These are phyloP conservation scores for Melinaea marsaeus DNA, from an alignment of 2,888 invertebrate species.

Conservation along the genomic window DNA sequence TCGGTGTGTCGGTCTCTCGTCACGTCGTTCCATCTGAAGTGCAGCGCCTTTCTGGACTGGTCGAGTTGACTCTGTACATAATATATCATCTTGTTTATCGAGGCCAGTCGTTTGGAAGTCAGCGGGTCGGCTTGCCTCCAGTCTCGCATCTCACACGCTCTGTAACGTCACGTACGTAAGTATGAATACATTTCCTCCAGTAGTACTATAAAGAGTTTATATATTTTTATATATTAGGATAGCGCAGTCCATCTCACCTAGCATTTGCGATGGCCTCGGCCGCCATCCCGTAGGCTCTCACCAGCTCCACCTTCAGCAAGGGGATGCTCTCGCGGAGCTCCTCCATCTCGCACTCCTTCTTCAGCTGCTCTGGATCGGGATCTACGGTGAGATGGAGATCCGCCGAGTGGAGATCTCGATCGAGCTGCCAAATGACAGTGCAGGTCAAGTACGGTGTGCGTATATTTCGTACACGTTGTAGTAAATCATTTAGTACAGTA, in stretches of 20 bases:
- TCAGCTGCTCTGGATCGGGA: slow-evolving; percentile 51
- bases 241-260: slow-evolving; percentile 49
- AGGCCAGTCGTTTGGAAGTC: slow-evolving; percentile 81
- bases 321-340: slow-evolving; percentile 59
- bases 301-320: slow-evolving; percentile 64
- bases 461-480: background rate
- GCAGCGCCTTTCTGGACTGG: slow-evolving; percentile 84
- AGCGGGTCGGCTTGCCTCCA: slow-evolving; percentile 80
- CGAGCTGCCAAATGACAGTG: slow-evolving; percentile 43
- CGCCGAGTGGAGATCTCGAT: slow-evolving; percentile 56
- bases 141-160: slow-evolving; percentile 59
- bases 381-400: slow-evolving; percentile 47
- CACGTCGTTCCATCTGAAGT: slow-evolving; percentile 85
- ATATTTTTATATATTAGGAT: too few species aligned
- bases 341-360: slow-evolving; percentile 60
- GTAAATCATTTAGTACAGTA: background rate
- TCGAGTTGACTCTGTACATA: slow-evolving; percentile 86
- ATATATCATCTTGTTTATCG: slow-evolving; percentile 82
- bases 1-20: slow-evolving; percentile 57
- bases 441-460: too few species aligned
- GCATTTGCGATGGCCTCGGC: slow-evolving; percentile 69
- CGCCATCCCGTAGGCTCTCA: slow-evolving; percentile 65
- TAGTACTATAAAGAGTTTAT: background rate
- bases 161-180: slow-evolving; percentile 31
- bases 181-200: background rate